phyloP scores from a whole-genome alignment of 2,797 vertebrate genomes.

The Pseudochromis fuscus region DNA sequence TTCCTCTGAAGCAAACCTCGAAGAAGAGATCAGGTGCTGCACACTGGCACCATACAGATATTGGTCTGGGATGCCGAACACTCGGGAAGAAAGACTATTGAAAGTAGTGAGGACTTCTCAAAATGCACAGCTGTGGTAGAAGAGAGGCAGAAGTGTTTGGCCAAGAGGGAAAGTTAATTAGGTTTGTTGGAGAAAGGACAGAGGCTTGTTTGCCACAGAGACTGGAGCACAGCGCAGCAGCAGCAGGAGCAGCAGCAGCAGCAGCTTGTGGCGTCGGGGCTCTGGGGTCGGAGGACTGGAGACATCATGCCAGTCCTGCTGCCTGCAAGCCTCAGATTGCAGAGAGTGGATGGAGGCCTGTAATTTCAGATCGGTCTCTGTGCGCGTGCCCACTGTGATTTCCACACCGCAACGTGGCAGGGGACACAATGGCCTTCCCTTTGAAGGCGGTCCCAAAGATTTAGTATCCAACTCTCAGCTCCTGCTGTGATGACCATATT shows the following conservation, averaged over 20 bases:
- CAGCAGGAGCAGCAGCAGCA: conserved; percentile 50
- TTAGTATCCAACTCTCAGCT: conserved; percentile 51
- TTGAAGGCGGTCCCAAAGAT: conserved; percentile 67
- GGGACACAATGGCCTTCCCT: conserved; percentile 70
- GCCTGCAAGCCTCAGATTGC: conserved; percentile 78
- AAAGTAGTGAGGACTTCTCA: conserved; percentile 47
- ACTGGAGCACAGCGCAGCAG: conserved; percentile 28
- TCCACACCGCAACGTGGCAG: conserved; percentile 68
- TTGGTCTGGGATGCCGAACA: conserved; percentile 9
- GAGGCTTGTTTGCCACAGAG: conserved; percentile 57
- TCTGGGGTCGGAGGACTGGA: conserved; percentile 45
- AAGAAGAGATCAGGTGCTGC: conserved; percentile 34
- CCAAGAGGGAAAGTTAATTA: conserved; percentile 67
- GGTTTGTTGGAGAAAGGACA: conserved; percentile 71
- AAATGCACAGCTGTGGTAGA: conserved; percentile 38
- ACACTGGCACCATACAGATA: conserved; percentile 27
- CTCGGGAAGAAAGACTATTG: conserved; percentile 31
- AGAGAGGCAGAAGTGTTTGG: conserved; percentile 37
- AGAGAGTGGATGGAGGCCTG: conserved; percentile 62
- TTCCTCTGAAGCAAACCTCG: conserved; percentile 46
- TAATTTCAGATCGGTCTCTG: conserved; percentile 69
- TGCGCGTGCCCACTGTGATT: conserved; percentile 70
- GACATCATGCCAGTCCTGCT: conserved; percentile 69
- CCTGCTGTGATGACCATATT: conserved; percentile 56
- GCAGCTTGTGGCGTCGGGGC: conserved; percentile 58